Base-by-base conservation (phyloP, 2,113 vertebrate genomes). In the Shinisaurus crocodilurus region DNA sequence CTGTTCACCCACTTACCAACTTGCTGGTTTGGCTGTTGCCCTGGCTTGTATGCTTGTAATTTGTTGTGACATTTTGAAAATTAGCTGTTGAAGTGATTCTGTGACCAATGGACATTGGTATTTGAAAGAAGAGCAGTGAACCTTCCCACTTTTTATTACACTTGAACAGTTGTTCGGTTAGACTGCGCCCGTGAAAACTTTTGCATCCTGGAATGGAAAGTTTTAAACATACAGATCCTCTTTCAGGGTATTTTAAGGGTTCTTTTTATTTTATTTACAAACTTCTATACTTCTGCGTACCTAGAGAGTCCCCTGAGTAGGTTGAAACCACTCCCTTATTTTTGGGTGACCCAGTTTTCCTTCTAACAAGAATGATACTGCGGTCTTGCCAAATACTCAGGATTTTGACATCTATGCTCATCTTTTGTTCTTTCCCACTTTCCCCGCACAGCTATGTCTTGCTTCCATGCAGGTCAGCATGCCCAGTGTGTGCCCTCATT, bases 41-140 rank as follows among this genome's bases (percentile, higher is more conserved):
- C 32, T 82, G 50, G 8, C 79, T 32, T 20, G 40, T 50, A 74
- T 89, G 82, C 92, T 91, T 72, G 87, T 94, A 96, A 95, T 92
- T 96, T 93, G 93, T 90, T 75, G 90, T 95, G 97, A 91, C 95
- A 96, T 95, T 95, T 96, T 74, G 89, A 95, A 96, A 96, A 96
- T 97, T 96, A 97, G 92, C 90, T 65, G 0, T 92, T 95, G 92
- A 95, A 95, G 88, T 96, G 95, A 96, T 96, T 96, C 96, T 96
- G 92, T 93, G 95, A 95, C 96, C 93, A 96, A 86, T 85, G 89
- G 94, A 67, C 3, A 60, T 16, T 95, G 94, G 94, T 93, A 96
- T 96, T 97, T 92, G 50, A 12, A 90, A 94, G 94, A 72, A 75
- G 70, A 94, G 96, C 94, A 93, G 89, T 92, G 95, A 95, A 96